phyloP scores from a whole-genome alignment of 2,888 invertebrate species.

The Apoderus coryli region DNA sequence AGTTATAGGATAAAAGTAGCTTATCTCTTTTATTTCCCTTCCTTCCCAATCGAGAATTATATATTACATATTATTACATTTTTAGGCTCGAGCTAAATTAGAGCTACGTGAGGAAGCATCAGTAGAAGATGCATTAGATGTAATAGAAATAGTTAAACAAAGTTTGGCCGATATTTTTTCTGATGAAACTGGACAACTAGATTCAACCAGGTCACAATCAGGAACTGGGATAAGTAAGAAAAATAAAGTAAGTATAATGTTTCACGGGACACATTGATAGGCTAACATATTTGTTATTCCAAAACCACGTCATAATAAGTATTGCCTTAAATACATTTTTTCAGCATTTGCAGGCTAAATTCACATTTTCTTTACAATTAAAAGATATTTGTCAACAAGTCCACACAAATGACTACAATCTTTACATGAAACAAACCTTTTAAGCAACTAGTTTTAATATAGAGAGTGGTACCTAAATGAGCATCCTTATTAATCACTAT shows the following conservation, averaged over 20 bases:
- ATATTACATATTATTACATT: constrained; percentile 7
- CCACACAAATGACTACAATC: too few relatives aligned
- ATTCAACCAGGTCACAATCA: constrained; percentile 51
- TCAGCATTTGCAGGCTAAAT: too few relatives aligned
- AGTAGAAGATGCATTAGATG: constrained; percentile 66
- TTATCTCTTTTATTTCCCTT: background rate
- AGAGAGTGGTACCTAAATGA: too few relatives aligned
- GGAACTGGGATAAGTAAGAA: constrained; percentile 59
- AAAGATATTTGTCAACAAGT: background rate
- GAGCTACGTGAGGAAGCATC: constrained; percentile 75
- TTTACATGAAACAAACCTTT: too few relatives aligned
- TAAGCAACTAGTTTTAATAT: too few relatives aligned
- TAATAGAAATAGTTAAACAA: constrained; percentile 70
- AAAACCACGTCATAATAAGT: too few relatives aligned
- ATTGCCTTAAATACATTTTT: too few relatives aligned
- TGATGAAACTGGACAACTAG: constrained; percentile 52
- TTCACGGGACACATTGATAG: constrained; percentile 1
- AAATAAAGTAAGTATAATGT: constrained; percentile 42
- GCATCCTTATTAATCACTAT: too few relatives aligned
- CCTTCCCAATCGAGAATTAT: constrained; percentile 3
- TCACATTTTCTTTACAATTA: too few relatives aligned
- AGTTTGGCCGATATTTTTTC: constrained; percentile 65
- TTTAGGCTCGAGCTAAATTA: constrained; percentile 70
- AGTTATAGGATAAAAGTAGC: too few relatives aligned
- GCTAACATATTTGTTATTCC: too few relatives aligned